A percentile compares a stretch with the other conserved stretches of the same genome.
Evolutionary conservation across 2,888 invertebrate genomes (phyloP).

Genomic region (Boloria euphrosyne): DNA sequence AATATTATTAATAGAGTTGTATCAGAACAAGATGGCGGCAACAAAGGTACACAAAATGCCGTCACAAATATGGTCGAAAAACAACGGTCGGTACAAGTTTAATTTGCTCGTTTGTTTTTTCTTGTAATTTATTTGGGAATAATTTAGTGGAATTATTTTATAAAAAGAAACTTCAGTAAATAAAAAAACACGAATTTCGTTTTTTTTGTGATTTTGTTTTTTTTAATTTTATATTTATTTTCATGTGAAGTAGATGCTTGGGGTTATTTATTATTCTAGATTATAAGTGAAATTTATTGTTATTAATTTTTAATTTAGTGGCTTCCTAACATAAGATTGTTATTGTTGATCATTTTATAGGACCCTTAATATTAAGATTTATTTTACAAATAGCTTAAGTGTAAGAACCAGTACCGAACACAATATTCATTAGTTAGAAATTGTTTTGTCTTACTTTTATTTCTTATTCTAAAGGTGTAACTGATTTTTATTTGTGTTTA

Average conservation of each 20-base stretch:
- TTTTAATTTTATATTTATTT: background rate
- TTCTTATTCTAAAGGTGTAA: constrained; percentile 4
- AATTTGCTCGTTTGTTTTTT: constrained; percentile 14
- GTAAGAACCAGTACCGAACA: constrained; percentile 67
- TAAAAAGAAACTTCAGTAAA: background rate
- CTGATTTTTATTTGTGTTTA: constrained; percentile 1
- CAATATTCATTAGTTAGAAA: constrained; percentile 58
- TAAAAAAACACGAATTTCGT: background rate
- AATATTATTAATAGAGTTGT: constrained; percentile 44
- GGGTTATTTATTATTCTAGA: constrained; percentile 15
- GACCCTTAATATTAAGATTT: constrained; percentile 42
- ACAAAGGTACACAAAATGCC: constrained; percentile 46
- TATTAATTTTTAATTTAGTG: constrained; percentile 15
- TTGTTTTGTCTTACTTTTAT: background rate
- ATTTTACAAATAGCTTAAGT: constrained; percentile 26
- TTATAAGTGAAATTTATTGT: background rate
- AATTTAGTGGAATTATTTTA: constrained; percentile 7
- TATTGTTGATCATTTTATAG: constrained; percentile 2
- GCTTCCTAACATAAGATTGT: background rate
- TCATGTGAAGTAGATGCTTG: background rate
- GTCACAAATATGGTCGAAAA: constrained; percentile 69
- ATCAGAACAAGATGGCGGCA: constrained; percentile 49
- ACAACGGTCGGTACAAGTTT: constrained; percentile 54
- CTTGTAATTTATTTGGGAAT: constrained; percentile 1
- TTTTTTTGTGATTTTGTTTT: background rate